A percentile compares a stretch with the other conserved stretches of the same genome.
Conservation (phyloP, 2,888 invertebrate genomes). For the Iselma pallidipennis region DNA sequence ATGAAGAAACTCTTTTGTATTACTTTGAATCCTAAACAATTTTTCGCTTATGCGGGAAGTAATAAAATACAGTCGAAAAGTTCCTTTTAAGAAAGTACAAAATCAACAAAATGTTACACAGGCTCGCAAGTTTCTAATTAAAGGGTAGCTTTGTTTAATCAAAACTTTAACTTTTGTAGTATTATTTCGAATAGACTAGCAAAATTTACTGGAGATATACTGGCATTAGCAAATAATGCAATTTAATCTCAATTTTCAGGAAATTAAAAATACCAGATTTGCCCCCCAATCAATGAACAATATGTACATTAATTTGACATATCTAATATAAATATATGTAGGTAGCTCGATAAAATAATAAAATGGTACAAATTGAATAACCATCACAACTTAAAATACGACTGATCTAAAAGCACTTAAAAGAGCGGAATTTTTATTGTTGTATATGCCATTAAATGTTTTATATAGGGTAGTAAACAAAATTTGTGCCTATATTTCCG, state of each 20-base stretch:
- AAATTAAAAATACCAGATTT: too few species aligned
- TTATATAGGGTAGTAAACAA: slow-evolving; percentile 22
- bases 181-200: slow-evolving; percentile 36
- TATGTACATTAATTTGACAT: too few species aligned
- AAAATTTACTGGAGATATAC: slow-evolving; percentile 10
- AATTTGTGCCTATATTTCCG: slow-evolving; percentile 22
- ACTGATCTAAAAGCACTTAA: not conserved
- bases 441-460: slow-evolving; percentile 18
- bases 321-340: too few species aligned
- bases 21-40: slow-evolving; percentile 3
- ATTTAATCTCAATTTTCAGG: not conserved
- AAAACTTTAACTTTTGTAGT: slow-evolving; percentile 40
- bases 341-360: slow-evolving; percentile 1
- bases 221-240: not conserved
- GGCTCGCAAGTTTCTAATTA: slow-evolving; percentile 36
- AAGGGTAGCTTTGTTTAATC: slow-evolving; percentile 41
- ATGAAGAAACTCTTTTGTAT: too few species aligned
- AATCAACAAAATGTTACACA: slow-evolving; percentile 34
- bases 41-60: slow-evolving; percentile 11
- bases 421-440: slow-evolving; percentile 18
- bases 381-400: slow-evolving; percentile 7
- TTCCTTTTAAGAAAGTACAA: slow-evolving; percentile 27
- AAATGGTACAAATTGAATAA: slow-evolving; percentile 17
- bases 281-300: too few species aligned
- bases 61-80: slow-evolving; percentile 16